These are phyloP conservation scores for Nemoura dubitans DNA, from an alignment of 2,888 invertebrate genomes.

Conservation along the genomic window DNA sequence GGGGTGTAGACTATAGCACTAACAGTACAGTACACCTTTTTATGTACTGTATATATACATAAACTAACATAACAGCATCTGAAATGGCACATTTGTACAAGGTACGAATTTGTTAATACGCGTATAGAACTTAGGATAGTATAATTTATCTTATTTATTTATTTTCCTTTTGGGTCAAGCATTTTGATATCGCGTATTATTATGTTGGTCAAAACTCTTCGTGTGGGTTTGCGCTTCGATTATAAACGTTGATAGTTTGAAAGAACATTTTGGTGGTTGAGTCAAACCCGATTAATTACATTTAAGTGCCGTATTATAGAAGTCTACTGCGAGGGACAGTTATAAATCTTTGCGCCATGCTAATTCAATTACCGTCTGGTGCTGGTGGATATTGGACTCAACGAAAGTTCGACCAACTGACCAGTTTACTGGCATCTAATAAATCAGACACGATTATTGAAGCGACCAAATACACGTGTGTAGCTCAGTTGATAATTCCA, in stretches of 20 bases:
- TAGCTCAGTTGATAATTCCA: neutral
- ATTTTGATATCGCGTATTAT: neutral
- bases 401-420: constrained; percentile 12
- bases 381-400: neutral
- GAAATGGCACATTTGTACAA: neutral
- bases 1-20: neutral
- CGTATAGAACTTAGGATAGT: neutral
- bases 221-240: neutral
- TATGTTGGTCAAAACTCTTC: neutral
- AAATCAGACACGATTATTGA: neutral
- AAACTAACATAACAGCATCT: neutral
- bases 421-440: neutral
- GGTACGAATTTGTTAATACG: neutral
- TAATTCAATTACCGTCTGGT: neutral
- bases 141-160: neutral
- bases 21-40: neutral
- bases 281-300: neutral
- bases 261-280: neutral
- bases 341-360: neutral
- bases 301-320: neutral
- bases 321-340: neutral
- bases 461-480: neutral
- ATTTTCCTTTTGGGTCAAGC: neutral
- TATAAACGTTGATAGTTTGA: neutral
- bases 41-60: neutral